These are phyloP conservation scores for Trichogramma evanescens DNA, from an alignment of 2,888 invertebrate genomes.

Conservation along the genomic window DNA sequence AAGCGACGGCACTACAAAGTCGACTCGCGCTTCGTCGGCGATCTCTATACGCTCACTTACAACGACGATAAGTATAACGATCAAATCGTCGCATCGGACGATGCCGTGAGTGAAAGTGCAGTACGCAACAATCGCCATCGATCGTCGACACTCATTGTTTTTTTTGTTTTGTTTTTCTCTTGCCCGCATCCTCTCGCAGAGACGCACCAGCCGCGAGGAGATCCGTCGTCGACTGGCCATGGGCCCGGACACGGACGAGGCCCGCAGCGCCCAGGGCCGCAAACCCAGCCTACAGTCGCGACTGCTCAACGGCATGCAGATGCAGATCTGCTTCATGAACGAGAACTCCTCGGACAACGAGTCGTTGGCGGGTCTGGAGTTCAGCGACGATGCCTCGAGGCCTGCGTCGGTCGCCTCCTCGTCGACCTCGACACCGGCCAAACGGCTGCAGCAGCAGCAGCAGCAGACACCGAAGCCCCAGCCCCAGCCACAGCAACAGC, in stretches of 20 bases:
- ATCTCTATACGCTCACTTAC: constrained; percentile 79
- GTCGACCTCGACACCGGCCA: constrained; percentile 25
- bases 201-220: constrained; percentile 87
- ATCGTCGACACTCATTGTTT: background rate
- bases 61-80: constrained; percentile 55
- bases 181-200: constrained; percentile 49
- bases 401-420: constrained; percentile 13
- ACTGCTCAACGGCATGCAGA: constrained; percentile 84
- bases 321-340: constrained; percentile 94
- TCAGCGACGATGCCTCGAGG: background rate
- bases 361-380: constrained; percentile 51
- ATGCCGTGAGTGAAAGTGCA: background rate
- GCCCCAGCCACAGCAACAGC: background rate
- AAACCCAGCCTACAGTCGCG: constrained; percentile 84
- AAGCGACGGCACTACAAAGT: constrained; percentile 66
- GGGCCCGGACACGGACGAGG: constrained; percentile 73
- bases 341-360: constrained; percentile 81
- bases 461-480: constrained; percentile 4
- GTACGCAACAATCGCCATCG: no score
- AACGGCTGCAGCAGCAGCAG: constrained; percentile 32
- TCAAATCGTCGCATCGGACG: background rate
- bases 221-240: constrained; percentile 81
- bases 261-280: constrained; percentile 67
- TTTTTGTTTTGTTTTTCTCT: background rate
- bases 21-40: constrained; percentile 74